Evolutionary conservation across 2,113 vertebrate species (phyloP).

Genomic region (Patagioenas fasciata): DNA sequence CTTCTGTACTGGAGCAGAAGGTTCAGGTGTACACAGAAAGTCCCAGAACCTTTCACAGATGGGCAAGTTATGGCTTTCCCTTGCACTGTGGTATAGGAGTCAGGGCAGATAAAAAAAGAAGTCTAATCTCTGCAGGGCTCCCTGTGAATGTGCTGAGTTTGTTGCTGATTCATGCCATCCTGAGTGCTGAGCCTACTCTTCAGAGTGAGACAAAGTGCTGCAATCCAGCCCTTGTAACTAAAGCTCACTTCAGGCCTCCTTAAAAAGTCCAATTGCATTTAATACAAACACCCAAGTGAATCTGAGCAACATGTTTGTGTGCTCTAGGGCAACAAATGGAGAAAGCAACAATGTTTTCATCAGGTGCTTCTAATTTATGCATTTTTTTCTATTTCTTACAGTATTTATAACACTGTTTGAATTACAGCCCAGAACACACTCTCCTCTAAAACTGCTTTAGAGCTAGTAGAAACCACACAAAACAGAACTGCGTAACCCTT

Average conservation of each 20-base stretch:
- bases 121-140: not conserved
- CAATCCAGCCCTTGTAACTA: not conserved
- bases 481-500: not conserved
- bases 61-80: not conserved
- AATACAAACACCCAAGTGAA: not conserved
- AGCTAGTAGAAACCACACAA: slow-evolving; percentile 45
- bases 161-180: not conserved
- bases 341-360: slow-evolving; percentile 5
- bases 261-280: not conserved
- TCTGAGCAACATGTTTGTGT: not conserved
- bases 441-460: slow-evolving; percentile 7
- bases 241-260: not conserved
- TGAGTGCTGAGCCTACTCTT: not conserved
- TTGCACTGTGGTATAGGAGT: not conserved
- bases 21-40: not conserved
- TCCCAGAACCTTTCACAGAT: not conserved
- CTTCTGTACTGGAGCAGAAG: not conserved
- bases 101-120: not conserved
- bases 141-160: not conserved
- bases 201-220: rapidly evolving
- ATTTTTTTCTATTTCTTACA: not conserved
- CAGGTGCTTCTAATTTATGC: not conserved
- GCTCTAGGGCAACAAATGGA: not conserved
- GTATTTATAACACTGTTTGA: slow-evolving; percentile 27
- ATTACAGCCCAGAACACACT: slow-evolving; percentile 4